phyloP scores from a whole-genome alignment of 1,140 invertebrate genomes.

The Nasonia longicornis region DNA sequence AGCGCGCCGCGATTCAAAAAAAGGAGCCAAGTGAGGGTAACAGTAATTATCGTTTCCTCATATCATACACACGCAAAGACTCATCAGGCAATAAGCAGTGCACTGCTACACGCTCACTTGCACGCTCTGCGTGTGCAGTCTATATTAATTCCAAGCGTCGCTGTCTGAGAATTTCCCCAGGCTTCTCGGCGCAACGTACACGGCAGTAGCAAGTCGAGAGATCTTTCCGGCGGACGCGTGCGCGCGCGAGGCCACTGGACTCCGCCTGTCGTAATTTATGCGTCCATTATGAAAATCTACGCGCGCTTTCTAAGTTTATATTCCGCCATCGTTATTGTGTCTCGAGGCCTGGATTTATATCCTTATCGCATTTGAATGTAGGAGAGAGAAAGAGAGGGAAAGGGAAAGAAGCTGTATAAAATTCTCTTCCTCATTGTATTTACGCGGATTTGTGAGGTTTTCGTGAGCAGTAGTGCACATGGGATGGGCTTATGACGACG shows the following conservation, averaged over 20 bases:
- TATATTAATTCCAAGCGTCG: slow-evolving; percentile 41
- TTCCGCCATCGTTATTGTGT: slow-evolving; percentile 38
- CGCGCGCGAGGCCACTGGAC: slow-evolving; percentile 26
- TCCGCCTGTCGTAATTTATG: slow-evolving; percentile 44
- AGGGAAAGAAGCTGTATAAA: background rate
- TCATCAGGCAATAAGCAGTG: background rate
- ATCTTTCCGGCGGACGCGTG: slow-evolving; percentile 2
- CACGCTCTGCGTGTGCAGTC: background rate
- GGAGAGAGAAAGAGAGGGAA: background rate
- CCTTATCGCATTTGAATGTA: slow-evolving; percentile 38
- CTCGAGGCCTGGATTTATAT: slow-evolving; percentile 40
- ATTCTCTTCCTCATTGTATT: background rate
- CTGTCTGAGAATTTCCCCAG: slow-evolving; percentile 40
- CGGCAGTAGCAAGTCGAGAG: background rate
- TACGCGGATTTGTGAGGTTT: background rate
- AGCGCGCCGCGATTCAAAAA: too few species aligned
- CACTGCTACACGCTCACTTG: background rate
- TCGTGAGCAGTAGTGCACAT: background rate
- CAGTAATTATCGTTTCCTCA: too few species aligned
- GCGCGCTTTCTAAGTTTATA: slow-evolving; percentile 44
- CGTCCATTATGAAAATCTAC: slow-evolving; percentile 47
- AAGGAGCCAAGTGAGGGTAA: too few species aligned
- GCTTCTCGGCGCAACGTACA: background rate
- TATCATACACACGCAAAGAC: too few species aligned
- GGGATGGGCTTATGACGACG: too few species aligned